Percentiles rank a stretch among this genome's conserved stretches.
Conservation (phyloP, 2,888 invertebrate genomes). For the Slavum lentiscoides region DNA sequence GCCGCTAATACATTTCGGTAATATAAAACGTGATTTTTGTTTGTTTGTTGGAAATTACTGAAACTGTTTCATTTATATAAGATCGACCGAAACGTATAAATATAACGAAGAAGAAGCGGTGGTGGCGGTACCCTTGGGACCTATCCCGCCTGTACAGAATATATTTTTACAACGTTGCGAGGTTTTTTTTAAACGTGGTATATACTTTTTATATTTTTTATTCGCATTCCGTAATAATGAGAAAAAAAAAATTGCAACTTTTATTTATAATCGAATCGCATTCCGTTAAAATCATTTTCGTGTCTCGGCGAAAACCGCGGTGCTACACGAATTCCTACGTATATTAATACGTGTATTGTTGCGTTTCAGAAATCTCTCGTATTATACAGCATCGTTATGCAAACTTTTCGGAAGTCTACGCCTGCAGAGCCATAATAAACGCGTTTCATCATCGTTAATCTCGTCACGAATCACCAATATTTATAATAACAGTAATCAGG, state of each 20-base stretch:
- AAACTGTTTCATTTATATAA: background rate
- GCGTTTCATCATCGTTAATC: too few species aligned
- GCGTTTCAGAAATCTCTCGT: too few species aligned
- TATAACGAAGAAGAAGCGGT: background rate
- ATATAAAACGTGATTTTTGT: background rate
- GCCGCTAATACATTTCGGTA: background rate
- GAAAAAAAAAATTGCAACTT: background rate
- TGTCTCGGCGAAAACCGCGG: background rate
- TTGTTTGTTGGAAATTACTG: background rate
- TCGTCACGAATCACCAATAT: too few species aligned
- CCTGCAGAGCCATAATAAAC: too few species aligned
- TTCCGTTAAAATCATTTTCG: conserved; percentile 26
- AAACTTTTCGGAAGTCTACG: too few species aligned
- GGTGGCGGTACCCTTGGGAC: background rate
- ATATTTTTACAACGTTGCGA: background rate
- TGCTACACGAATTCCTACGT: too few species aligned
- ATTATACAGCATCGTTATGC: too few species aligned
- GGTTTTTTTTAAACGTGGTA: too few species aligned
- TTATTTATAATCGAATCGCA: conserved; percentile 7
- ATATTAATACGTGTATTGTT: too few species aligned
- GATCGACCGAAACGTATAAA: background rate
- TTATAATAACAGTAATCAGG: too few species aligned
- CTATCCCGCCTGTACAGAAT: background rate
- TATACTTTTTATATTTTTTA: background rate
- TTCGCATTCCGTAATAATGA: background rate